These are phyloP conservation scores for Clamator glandarius DNA, from an alignment of 2,797 vertebrate genomes.

Conservation along the genomic window DNA sequence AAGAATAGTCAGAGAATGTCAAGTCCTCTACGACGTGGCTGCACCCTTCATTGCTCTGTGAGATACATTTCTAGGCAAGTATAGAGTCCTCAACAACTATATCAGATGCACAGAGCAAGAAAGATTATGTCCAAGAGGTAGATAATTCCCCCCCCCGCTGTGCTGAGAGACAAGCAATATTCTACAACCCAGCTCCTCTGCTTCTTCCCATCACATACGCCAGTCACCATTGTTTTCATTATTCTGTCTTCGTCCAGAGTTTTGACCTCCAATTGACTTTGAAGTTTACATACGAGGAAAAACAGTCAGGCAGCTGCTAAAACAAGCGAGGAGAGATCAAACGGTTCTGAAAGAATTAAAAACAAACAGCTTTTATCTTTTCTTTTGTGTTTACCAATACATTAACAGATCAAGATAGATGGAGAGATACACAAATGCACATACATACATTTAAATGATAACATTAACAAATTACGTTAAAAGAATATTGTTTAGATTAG, in stretches of 20 bases:
- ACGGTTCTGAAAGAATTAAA: conserved; percentile 53
- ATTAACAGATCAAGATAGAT: conserved; percentile 39
- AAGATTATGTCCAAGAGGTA: not conserved
- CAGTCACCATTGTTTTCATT: conserved; percentile 8
- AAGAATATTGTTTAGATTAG: conserved; percentile 35
- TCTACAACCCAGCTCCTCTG: not conserved
- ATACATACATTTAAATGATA: not conserved
- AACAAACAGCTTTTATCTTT: conserved; percentile 67
- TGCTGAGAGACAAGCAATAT: not conserved
- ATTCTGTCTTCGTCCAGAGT: conserved; percentile 25
- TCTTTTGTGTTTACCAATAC: conserved; percentile 62
- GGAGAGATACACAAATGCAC: not conserved
- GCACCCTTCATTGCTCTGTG: not conserved
- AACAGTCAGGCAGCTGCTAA: conserved; percentile 70
- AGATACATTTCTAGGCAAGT: not conserved
- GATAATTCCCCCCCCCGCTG: not conserved
- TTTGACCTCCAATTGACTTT: conserved; percentile 71
- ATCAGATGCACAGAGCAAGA: not conserved
- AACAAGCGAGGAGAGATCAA: conserved; percentile 61
- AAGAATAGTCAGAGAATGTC: conserved; percentile 34
- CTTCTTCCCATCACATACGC: not conserved
- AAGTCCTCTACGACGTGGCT: not conserved
- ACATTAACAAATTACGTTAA: not conserved
- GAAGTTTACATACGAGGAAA: conserved; percentile 66
- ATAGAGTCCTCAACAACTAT: not conserved